phyloP scores from a whole-genome alignment of 1,140 invertebrate genomes.

The Dolichoris vasculosae region DNA sequence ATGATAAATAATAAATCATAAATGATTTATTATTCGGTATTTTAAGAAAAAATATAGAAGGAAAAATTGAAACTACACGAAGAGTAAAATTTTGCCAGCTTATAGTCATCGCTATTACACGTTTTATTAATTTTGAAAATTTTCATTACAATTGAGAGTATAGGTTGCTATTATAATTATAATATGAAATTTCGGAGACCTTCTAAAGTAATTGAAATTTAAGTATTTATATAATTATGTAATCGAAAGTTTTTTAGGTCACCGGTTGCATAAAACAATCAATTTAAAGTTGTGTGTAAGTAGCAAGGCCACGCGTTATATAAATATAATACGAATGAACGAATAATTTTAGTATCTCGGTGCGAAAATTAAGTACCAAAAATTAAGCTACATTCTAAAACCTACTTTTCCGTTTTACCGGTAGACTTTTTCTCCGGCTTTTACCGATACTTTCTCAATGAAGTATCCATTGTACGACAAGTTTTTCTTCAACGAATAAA shows the following conservation, averaged over 20 bases:
- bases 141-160: background rate
- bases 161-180: too few species aligned
- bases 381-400: background rate
- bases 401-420: background rate
- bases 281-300: slow-evolving; percentile 14
- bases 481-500: background rate
- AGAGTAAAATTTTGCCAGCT: too few species aligned
- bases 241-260: slow-evolving; percentile 21
- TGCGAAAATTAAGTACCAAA: background rate
- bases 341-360: background rate
- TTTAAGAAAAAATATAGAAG: too few species aligned
- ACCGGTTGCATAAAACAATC: slow-evolving; percentile 11
- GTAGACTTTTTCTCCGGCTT: background rate
- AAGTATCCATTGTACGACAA: background rate
- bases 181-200: background rate
- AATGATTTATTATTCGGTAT: too few species aligned
- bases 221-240: slow-evolving; percentile 20
- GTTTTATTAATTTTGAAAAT: background rate
- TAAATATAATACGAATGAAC: slow-evolving; percentile 11
- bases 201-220: slow-evolving; percentile 11
- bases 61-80: too few species aligned
- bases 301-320: background rate
- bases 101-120: too few species aligned
- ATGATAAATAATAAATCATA: too few species aligned
- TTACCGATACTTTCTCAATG: background rate